phyloP scores from a whole-genome alignment of 2,113 vertebrate genomes.

The Phoxinus phoxinus region DNA sequence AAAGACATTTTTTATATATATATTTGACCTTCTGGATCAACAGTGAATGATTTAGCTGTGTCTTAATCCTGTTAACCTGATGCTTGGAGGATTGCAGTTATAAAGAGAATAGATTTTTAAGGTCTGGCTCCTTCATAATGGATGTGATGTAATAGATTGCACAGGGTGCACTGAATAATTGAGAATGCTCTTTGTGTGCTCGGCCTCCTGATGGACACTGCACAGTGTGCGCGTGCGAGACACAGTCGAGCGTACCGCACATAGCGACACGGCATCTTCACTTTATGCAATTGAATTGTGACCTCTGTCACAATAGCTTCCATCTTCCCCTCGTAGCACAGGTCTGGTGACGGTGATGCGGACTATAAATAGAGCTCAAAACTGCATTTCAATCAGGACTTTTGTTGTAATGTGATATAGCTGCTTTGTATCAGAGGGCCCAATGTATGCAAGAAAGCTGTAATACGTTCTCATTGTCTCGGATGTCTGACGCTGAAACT shows the following conservation, averaged over 20 bases:
- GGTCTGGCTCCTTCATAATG: slow-evolving; percentile 77
- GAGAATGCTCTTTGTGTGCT: slow-evolving; percentile 76
- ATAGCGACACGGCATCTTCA: slow-evolving; percentile 6
- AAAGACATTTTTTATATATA: background rate
- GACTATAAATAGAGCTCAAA: slow-evolving; percentile 62
- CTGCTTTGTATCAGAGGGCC: slow-evolving; percentile 41
- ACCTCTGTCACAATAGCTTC: slow-evolving; percentile 24
- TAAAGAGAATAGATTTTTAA: slow-evolving; percentile 63
- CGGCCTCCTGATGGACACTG: slow-evolving; percentile 65
- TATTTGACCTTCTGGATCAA: background rate
- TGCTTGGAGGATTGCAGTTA: slow-evolving; percentile 52
- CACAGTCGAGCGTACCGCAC: background rate
- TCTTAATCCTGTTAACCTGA: slow-evolving; percentile 48
- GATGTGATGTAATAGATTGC: slow-evolving; percentile 80
- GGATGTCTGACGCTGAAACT: background rate
- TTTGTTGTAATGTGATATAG: slow-evolving; percentile 62
- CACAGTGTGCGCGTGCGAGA: slow-evolving; percentile 12
- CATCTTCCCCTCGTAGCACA: background rate
- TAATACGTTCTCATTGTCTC: slow-evolving; percentile 63
- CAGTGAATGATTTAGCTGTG: slow-evolving; percentile 17
- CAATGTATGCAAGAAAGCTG: slow-evolving; percentile 57
- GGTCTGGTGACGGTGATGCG: background rate
- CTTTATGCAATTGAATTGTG: slow-evolving; percentile 15
- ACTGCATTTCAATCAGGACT: slow-evolving; percentile 62
- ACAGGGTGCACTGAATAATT: slow-evolving; percentile 77